Evolutionary conservation across 2,113 vertebrate species (phyloP), one percentile per base, ranked within the genome.

Genomic region (Dipodomys spectabilis): DNA sequence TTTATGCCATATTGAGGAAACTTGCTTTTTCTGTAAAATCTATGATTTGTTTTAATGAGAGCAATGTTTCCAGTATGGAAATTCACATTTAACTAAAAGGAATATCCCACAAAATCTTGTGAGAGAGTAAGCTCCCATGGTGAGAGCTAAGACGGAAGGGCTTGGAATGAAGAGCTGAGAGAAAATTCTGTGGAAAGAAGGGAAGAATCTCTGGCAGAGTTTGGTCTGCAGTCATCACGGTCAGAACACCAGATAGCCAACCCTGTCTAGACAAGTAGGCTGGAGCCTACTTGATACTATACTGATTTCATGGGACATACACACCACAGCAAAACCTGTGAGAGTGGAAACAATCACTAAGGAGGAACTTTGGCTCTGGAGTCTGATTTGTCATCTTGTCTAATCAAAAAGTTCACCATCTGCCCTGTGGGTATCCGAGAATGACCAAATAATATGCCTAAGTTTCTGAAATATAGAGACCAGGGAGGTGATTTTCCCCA

Each of bases 1-100:
- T 75, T 87, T 44, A 75, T 12, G 90, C 75, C 71, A 68, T 32
- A 75, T 90, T 62, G 44, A 60, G 95, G 69, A 93, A 94, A 67
- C 27, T 84, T 93, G n/a, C 68, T 96, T 96, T 95, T 86, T 53
- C 71, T 64, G 39, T 86, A 71, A 96, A 92, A 88, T 32, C 82
- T 32, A 90, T 75, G 60, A 57, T 3, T 53, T 82, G 85, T 91
- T 91, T 90, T 92, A 77, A 68, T 65, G 60, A 83, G 84, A 67
- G 60, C 57, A 84, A 79, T 35, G 3, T 86, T 94, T 94, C 83
- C 73, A 92, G 49, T 7, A 27, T 60, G 67, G 71, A 93, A 95
- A 93, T 88, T 23, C n/a, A 79, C 44, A 75, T 67, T 71, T 80
- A 60, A 72, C 53, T 62, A 65, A 89, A 32, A 49, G 16, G 82